Evolutionary conservation across 2,797 vertebrate genomes (phyloP).

Genomic region (Rhynchotus rufescens): DNA sequence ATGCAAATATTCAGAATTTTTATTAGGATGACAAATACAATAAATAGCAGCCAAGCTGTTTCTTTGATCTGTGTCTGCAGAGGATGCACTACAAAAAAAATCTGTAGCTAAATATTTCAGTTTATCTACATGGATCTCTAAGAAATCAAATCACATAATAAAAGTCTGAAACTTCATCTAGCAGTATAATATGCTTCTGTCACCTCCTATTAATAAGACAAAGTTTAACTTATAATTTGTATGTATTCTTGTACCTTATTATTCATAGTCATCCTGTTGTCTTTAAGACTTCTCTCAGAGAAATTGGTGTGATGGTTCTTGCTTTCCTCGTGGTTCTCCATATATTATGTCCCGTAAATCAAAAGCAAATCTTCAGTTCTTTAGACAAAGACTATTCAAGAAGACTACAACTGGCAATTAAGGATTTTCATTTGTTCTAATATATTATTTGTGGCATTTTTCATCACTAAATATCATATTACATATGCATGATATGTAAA

Average conservation of each 20-base stretch:
- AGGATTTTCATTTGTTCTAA: background rate
- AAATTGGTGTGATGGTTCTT: background rate
- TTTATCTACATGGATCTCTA: conserved; percentile 38
- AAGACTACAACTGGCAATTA: background rate
- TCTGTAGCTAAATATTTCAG: conserved; percentile 52
- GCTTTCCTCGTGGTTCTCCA: background rate
- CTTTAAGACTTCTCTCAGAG: background rate
- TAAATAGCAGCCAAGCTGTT: conserved; percentile 23
- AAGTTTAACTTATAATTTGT: conserved; percentile 56
- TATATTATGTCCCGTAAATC: background rate
- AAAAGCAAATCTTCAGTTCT: background rate
- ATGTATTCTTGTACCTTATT: conserved; percentile 28
- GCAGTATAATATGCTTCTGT: conserved; percentile 37
- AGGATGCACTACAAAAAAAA: conserved; percentile 11
- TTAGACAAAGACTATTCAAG: background rate
- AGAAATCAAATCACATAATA: conserved; percentile 59
- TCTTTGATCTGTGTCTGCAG: conserved; percentile 45
- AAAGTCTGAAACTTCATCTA: conserved; percentile 58
- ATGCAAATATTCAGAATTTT: conserved; percentile 47
- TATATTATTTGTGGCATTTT: background rate
- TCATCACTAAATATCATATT: background rate
- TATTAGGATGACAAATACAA: conserved; percentile 53
- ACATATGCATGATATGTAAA: background rate
- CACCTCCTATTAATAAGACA: conserved; percentile 55
- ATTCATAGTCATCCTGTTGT: conserved; percentile 17